A percentile compares a stretch with the other conserved stretches of the same genome.
Conservation (phyloP, 2,888 invertebrate genomes). For the Acanthosepion lycidas region DNA sequence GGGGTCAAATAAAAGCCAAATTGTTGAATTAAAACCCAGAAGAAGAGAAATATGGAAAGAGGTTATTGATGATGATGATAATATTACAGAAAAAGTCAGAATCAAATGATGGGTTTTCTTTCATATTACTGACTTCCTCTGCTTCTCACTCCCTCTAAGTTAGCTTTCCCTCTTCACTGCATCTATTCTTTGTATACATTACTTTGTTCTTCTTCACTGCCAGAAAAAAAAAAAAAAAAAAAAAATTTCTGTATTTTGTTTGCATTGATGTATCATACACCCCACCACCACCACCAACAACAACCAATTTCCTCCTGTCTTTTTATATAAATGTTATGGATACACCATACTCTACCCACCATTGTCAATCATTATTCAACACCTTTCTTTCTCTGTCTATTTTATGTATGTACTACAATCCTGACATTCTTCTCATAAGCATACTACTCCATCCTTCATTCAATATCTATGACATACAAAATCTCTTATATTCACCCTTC, state of each 20-base stretch:
- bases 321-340: background rate
- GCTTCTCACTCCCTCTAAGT: background rate
- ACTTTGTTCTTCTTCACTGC: background rate
- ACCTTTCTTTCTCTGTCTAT: background rate
- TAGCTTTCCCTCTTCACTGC: background rate
- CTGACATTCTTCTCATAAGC: background rate
- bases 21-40: too few species aligned
- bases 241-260: background rate
- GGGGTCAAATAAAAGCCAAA: too few species aligned
- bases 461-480: background rate
- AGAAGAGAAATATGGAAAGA: too few species aligned
- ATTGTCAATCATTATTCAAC: background rate
- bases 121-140: background rate
- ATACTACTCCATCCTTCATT: background rate
- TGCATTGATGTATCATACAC: background rate
- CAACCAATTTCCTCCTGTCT: constrained; percentile 6
- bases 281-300: too few species aligned
- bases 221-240: background rate
- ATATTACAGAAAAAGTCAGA: background rate
- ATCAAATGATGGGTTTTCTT: background rate
- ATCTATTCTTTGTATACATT: background rate
- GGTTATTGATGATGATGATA: too few species aligned
- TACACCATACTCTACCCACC: background rate
- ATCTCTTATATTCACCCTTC: background rate
- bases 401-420: background rate